Evolutionary conservation across 2,113 vertebrate genomes (phyloP).

Genomic region (Scytalopus superciliaris): DNA sequence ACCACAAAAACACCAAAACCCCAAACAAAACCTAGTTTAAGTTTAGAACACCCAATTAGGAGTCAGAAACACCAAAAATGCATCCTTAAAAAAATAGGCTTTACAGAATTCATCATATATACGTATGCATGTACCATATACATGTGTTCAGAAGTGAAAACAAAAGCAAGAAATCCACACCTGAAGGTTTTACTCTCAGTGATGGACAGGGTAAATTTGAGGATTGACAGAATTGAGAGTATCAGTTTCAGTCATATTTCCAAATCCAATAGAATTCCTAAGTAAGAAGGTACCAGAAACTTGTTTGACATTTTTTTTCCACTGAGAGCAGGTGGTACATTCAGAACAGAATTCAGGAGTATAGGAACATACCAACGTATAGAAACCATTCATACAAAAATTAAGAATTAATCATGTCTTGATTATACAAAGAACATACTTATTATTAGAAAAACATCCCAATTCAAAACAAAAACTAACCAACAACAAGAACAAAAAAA

Average conservation of each 20-base stretch:
- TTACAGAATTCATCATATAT: not conserved
- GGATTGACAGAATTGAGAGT: not conserved
- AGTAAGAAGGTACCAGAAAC: not conserved
- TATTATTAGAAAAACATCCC: not conserved
- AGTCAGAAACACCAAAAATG: not conserved
- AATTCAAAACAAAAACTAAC: not conserved
- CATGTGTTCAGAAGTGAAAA: not conserved
- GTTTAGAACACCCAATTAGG: not conserved
- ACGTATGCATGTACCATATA: rapidly evolving
- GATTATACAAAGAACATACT: not conserved
- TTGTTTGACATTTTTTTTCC: not conserved
- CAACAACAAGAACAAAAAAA: not conserved
- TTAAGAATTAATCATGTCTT: not conserved
- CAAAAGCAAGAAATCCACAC: not conserved
- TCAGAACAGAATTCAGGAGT: not conserved
- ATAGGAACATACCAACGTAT: rapidly evolving
- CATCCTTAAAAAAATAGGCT: rapidly evolving
- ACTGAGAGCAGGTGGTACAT: not conserved
- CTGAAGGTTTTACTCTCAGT: not conserved
- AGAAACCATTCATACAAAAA: not conserved
- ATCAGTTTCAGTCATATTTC: not conserved
- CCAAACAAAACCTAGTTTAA: not conserved
- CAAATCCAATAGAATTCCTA: not conserved
- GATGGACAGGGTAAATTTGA: not conserved
- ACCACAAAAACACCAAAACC: too few species aligned